Percentiles rank a stretch among this genome's conserved stretches.
phyloP scores from a whole-genome alignment of 2,113 vertebrate genomes.

The Caranx ignobilis region DNA sequence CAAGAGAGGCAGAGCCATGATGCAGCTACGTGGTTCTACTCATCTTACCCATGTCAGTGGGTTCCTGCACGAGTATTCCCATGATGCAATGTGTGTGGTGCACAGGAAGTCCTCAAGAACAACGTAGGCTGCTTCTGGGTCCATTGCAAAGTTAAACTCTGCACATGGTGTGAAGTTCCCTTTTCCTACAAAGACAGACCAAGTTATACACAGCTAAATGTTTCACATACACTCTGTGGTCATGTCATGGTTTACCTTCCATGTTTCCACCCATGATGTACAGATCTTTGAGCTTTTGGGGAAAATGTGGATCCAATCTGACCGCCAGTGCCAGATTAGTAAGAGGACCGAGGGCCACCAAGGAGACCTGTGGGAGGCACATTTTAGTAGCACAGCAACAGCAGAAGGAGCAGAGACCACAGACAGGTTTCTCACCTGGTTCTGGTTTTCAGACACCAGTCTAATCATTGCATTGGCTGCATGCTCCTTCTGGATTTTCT shows the following conservation, averaged over 20 bases:
- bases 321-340: conserved; percentile 85
- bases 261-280: conserved; percentile 87
- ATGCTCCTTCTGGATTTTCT: conserved; percentile 79
- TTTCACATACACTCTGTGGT: not conserved
- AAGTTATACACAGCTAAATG: not conserved
- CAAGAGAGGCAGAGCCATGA: not conserved
- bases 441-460: conserved; percentile 79
- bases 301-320: conserved; percentile 79
- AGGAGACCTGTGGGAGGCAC: conserved; percentile 72
- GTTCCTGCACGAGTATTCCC: conserved; percentile 83
- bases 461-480: conserved; percentile 81
- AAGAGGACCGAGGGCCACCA: conserved; percentile 85
- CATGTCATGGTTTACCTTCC: conserved; percentile 75
- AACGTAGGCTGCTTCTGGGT: conserved; percentile 84
- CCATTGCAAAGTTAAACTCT: conserved; percentile 86
- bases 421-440: conserved; percentile 71
- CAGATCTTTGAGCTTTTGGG: conserved; percentile 80
- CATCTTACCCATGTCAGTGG: conserved; percentile 81
- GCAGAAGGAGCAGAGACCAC: not conserved
- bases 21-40: not conserved
- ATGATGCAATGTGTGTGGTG: conserved; percentile 78
- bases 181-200: conserved; percentile 73
- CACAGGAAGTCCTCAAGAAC: conserved; percentile 85
- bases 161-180: conserved; percentile 82
- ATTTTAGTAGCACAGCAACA: not conserved